A percentile compares a stretch with the other conserved stretches of the same genome.
Evolutionary conservation across 2,113 vertebrate genomes (phyloP).

Genomic region (Lipotes vexillifer): DNA sequence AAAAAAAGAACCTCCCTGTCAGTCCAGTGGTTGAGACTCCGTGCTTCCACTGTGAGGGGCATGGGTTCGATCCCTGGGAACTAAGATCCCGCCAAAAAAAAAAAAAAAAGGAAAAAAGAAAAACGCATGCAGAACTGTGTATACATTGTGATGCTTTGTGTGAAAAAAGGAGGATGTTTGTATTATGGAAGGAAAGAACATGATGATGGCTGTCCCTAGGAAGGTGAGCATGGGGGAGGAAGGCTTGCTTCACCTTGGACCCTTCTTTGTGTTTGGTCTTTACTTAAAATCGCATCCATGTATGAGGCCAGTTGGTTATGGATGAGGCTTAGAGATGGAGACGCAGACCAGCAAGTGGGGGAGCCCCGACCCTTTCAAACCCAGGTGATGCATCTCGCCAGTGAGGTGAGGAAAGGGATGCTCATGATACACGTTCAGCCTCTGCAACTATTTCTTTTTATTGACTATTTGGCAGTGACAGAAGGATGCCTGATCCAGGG

Average conservation of each 20-base stretch:
- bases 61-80: too few species aligned
- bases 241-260: background rate
- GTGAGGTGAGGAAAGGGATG: background rate
- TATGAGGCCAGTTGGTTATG: background rate
- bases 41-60: too few species aligned
- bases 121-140: background rate
- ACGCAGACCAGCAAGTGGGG: too few species aligned
- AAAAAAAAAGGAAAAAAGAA: too few species aligned
- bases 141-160: background rate
- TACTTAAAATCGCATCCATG: background rate
- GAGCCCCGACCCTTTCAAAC: too few species aligned
- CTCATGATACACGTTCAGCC: background rate
- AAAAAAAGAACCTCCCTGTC: too few species aligned
- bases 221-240: background rate
- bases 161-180: background rate
- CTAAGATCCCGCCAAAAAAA: too few species aligned
- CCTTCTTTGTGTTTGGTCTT: background rate
- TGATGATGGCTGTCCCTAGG: too few species aligned
- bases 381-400: background rate
- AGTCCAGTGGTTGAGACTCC: too few species aligned
- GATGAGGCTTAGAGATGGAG: background rate
- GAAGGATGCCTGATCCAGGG: background rate
- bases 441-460: conserved; percentile 59
- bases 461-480: conserved; percentile 24
- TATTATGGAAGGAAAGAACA: background rate